These are phyloP conservation scores for Alethe diademata DNA, from an alignment of 2,113 vertebrate species.

Conservation along the genomic window DNA sequence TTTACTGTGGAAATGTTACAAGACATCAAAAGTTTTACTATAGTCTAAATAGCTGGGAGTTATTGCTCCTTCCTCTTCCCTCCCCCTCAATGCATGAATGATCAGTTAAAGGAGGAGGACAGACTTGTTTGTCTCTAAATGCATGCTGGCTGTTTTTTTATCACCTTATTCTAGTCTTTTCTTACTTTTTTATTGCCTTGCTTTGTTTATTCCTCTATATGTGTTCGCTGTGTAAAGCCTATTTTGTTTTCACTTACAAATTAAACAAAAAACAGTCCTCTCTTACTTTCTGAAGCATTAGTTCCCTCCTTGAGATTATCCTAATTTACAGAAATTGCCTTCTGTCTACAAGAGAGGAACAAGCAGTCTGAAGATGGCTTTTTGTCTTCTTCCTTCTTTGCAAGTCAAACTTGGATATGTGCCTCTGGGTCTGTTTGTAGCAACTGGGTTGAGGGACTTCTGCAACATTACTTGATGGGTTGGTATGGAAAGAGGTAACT, in stretches of 20 bases:
- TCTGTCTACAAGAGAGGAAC: neutral
- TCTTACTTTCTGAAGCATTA: slow-evolving; percentile 1
- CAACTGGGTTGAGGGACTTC: neutral
- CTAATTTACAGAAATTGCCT: neutral
- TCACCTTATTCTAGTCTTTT: neutral
- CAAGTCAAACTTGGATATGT: neutral
- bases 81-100: neutral
- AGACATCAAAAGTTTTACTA: slow-evolving; percentile 22
- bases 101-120: slow-evolving; percentile 19
- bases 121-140: slow-evolving; percentile 7
- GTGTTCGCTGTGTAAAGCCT: neutral
- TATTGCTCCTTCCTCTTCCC: slow-evolving; percentile 4
- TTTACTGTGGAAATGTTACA: slow-evolving; percentile 41
- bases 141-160: neutral
- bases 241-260: neutral
- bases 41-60: slow-evolving; percentile 3
- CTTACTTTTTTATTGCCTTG: slow-evolving; percentile 15
- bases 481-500: neutral
- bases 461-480: neutral
- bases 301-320: slow-evolving; percentile 1
- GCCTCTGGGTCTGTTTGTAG: neutral
- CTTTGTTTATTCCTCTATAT: neutral
- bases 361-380: neutral
- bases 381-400: neutral
- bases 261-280: neutral